Evolutionary conservation across 2,888 invertebrate species (phyloP), one percentile per base, ranked within the genome.

Genomic region (Caenorhabditis imperialis): DNA sequence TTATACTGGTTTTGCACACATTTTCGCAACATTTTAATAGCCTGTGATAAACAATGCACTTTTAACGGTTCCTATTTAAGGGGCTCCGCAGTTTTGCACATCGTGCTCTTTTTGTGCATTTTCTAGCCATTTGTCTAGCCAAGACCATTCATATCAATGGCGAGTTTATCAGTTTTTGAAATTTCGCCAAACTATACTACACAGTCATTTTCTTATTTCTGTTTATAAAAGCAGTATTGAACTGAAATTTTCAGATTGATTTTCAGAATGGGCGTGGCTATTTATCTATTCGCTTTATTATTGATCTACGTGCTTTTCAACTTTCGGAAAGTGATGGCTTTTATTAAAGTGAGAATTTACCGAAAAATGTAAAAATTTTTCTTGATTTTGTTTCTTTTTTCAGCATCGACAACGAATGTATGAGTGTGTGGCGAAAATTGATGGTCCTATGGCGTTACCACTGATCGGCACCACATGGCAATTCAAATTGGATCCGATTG

Each of bases 401-500:
- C 30, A 67, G 61, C 33, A 62, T 16, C 18, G 67, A 25, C 55
- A 23, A 38, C 22, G 57, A 22, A 12, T 74, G 3, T 67, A 67
- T 23, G 51, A 67, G 12, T 33, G 57, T 10, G 37, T 79, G 44
- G 70, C 45, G 10, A 61, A 71, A 53, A 72, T 85, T 10, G 79
- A 81, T 18, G 85, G 85, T n/a, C 85, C 85, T 3, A 18, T 77
- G 12, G 76, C 85, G 7, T 37, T 85, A 2, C 85, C 85, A 14
- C 18, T 85, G 6, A 27, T 85, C n/a, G 85, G 85, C 18, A 80
- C 79, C 6, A 75, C 82, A 0, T 84, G 71, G 70, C 80, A 79
- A 40, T 79, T 85, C 62, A 83, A 84, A 53, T 78, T 79, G 77
- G 78, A 79, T 27, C 75, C 81, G 7, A 65, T 72, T 35, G 82